phyloP scores from a whole-genome alignment of 2,888 invertebrate species.

The Mermis nigrescens region DNA sequence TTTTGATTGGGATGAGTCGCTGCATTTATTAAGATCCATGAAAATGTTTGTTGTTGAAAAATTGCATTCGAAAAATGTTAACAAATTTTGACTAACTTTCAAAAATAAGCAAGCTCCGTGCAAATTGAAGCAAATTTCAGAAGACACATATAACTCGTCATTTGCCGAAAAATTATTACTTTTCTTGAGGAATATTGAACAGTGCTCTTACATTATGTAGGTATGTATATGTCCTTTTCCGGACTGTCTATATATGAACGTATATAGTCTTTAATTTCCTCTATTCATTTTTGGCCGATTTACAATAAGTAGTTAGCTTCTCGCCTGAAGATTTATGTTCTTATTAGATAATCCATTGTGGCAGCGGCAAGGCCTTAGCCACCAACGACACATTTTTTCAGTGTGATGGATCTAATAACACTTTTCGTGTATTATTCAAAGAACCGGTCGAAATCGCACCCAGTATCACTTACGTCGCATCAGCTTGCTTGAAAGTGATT shows the following conservation, averaged over 20 bases:
- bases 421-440: conserved; percentile 60
- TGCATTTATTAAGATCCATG: no score
- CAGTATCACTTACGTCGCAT: conserved; percentile 58
- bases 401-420: conserved; percentile 56
- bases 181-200: no score
- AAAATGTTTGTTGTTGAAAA: no score
- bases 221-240: neutral
- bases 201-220: neutral
- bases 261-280: no score
- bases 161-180: no score
- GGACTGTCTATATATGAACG: no score
- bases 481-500: conserved; percentile 52
- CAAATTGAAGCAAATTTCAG: no score
- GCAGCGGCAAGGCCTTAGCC: conserved; percentile 51
- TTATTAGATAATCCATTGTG: conserved; percentile 48
- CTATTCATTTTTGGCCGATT: neutral
- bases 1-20: no score
- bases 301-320: neutral
- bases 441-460: conserved; percentile 61
- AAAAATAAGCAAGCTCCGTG: no score
- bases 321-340: neutral
- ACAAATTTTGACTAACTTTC: no score
- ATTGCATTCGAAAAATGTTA: no score
- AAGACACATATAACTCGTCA: no score
- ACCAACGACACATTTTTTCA: conserved; percentile 55